phyloP scores from a whole-genome alignment of 1,140 invertebrate genomes.

The Holcopasites calliopsidis region DNA sequence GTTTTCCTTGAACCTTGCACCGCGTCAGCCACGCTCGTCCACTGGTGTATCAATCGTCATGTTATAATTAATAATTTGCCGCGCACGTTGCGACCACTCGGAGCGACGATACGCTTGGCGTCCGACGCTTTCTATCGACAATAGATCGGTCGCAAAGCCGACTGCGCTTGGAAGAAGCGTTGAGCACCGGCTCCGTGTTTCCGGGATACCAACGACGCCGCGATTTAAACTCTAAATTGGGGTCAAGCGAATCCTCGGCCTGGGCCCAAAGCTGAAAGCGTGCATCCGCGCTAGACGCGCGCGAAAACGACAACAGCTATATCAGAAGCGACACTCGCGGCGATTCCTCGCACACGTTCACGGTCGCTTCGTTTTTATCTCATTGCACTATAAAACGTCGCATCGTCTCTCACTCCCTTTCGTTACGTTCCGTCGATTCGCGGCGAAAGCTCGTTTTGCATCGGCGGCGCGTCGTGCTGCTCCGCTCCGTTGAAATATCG shows the following conservation, averaged over 20 bases:
- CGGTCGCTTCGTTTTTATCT: constrained; percentile 36
- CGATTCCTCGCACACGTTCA: constrained; percentile 33
- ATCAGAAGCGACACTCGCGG: constrained; percentile 16
- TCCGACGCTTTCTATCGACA: neutral
- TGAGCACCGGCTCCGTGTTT: neutral
- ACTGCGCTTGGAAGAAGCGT: no score
- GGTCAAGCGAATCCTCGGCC: neutral
- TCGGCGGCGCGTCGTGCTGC: neutral
- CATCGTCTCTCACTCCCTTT: neutral
- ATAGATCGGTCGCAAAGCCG: neutral
- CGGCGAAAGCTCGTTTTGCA: neutral
- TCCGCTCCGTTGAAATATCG: constrained; percentile 10
- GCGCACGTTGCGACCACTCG: no score
- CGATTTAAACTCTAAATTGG: constrained; percentile 21
- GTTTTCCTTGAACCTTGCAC: constrained; percentile 75
- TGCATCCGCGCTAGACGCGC: neutral
- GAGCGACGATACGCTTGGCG: neutral
- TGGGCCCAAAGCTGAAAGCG: constrained; percentile 12
- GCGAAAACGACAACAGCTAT: neutral
- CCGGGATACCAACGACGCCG: neutral
- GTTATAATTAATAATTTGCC: constrained; percentile 44
- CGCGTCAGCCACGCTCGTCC: constrained; percentile 29
- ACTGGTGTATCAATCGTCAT: constrained; percentile 1
- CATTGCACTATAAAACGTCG: constrained; percentile 5
- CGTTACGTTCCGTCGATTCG: neutral